Evolutionary conservation across 64 coral and sea anemone species (phyloP), one percentile per base, ranked within the genome.

Genomic region (Stichodactyla helianthus): DNA sequence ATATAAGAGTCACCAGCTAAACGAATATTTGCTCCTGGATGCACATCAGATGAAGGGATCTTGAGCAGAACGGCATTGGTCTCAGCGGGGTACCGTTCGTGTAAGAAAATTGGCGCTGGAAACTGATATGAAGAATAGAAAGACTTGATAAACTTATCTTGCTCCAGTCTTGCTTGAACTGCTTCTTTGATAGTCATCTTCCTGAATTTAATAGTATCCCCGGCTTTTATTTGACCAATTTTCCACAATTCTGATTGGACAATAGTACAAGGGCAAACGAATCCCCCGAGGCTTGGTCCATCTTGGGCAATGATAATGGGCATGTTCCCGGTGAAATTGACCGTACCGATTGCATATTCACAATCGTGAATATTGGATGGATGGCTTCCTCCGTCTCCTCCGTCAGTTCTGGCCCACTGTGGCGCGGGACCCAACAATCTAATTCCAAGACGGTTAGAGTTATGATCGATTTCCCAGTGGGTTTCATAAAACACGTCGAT

Each of bases 291-390:
- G 59, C 90, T 92, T 54, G 90, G 90, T 10, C 90, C 90, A 27
- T 92, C 90, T 23, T 87, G 85, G 54, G 70, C 90, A 58, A 92
- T 92, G 53, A 92, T 92, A 68, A 92, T 77, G 25, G 90, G 90
- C 90, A 92, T 92, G 77, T 92, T 92, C 13, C 90, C 90, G 0
- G 90, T 92, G 52, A 92, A 92, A 59, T 92, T 92, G 22, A 92
- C 60, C 55, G 90, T 83, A 55, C 90, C 90, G 7, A 92, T 77
- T 70, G 86, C 77, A 67, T 92, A 92, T 60, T 82, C 90, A 60
- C 79, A 88, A 28, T 92, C 90, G 27, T 92, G 90, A 70, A 92
- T 87, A 35, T 92, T 92, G 16, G 90, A 92, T 53, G 90, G 90
- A 83, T 92, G 90, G 83, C 86, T 92, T 4, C 90, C 90, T 5